Base-by-base conservation (phyloP, 2,113 vertebrate species). In the Coptodon bakossiorum region DNA sequence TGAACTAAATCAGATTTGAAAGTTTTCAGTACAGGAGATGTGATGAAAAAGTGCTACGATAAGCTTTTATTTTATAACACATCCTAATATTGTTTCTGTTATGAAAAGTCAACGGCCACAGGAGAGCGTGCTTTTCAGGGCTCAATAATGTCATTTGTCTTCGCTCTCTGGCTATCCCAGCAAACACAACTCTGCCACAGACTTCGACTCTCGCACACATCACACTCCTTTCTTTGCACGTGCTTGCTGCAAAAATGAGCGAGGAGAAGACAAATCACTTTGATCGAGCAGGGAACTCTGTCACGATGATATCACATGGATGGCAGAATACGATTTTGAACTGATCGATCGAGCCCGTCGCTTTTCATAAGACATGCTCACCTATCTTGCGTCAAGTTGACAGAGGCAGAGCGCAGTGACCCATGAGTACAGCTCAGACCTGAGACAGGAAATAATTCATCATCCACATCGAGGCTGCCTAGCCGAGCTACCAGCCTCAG, bases 381-480 rank as follows among this genome's bases (percentile, higher is more conserved):
- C 43, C 81, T 78, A 81, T 92, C 79, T 82, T 45, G 48, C 9
- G 9, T 85, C 82, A 85, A 29, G 66, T 80, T 88, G 91, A 86
- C 86, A 79, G 91, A 83, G 13, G 14, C 66, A 81, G 63, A 85
- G 80, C 87, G 71, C 89, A 59, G 56, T 91, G 91, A 93, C 88
- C 93, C 68, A 92, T 81, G 89, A 90, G 34, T 19, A 68, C 19
- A 86, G 86, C 88, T 89, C 79, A 90, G 71, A 86, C 68, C 50
- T 7, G 59, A 83, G 93, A 94, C 88, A 87, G 87, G 90, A 92
- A 89, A 34, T 78, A 36, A 92, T 95, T 89, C 54, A 90, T 94
- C 88, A 92, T 85, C 71, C 73, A 80, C 27, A 22, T 12, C 54
- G n/a, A 79, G 80, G 54, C 2, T 3, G 12, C 10, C n/a, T 10